phyloP scores from a whole-genome alignment of 2,888 invertebrate species.

The Orchesella flavescens region DNA sequence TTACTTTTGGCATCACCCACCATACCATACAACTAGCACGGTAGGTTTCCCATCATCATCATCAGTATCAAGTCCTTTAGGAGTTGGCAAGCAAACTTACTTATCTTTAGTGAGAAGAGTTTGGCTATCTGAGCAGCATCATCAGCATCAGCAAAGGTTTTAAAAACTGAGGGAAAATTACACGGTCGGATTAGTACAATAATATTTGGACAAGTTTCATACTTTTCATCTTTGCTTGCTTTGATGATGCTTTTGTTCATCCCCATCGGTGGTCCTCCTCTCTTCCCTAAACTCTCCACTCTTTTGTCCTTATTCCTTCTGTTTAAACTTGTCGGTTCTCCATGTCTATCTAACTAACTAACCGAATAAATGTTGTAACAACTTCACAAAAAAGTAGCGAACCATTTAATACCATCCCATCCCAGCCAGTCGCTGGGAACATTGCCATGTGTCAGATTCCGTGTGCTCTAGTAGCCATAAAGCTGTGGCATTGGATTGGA shows the following conservation, averaged over 20 bases:
- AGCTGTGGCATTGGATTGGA: too few species aligned
- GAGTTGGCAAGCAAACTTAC: background rate
- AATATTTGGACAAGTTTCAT: constrained; percentile 68
- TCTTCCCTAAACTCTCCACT: constrained; percentile 14
- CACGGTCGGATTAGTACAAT: constrained; percentile 68
- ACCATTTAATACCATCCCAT: background rate
- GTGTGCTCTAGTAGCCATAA: background rate
- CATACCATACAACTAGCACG: too few species aligned
- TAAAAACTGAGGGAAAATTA: constrained; percentile 63
- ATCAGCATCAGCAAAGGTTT: constrained; percentile 41
- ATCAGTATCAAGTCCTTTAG: too few species aligned
- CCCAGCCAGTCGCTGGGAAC: constrained; percentile 60
- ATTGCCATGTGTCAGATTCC: constrained; percentile 49
- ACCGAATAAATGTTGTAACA: constrained; percentile 39
- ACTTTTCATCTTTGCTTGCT: constrained; percentile 21
- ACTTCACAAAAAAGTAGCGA: background rate
- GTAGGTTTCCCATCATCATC: too few species aligned
- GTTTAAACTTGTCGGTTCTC: background rate
- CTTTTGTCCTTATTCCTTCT: constrained; percentile 21
- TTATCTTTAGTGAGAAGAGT: background rate
- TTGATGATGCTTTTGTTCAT: constrained; percentile 11
- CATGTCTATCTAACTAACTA: constrained; percentile 22
- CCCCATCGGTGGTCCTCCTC: background rate
- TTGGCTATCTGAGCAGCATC: background rate
- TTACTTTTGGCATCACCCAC: too few species aligned